phyloP scores from a whole-genome alignment of 1,140 invertebrate genomes.

The Ladona fulva region DNA sequence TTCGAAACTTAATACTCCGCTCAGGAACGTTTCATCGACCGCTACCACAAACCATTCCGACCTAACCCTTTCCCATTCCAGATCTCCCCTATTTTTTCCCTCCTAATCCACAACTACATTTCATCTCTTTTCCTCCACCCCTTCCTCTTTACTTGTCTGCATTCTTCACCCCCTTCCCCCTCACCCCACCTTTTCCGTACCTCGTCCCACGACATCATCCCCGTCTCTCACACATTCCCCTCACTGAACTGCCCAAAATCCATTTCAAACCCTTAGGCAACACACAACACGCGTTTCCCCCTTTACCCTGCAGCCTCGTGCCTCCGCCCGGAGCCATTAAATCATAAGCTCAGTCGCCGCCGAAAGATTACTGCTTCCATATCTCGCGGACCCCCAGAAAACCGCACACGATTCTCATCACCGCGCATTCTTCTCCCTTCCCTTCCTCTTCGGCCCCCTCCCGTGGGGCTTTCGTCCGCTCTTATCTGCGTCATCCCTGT shows the following conservation, averaged over 20 bases:
- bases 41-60: too few relatives aligned
- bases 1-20: too few relatives aligned
- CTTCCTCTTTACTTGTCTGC: too few relatives aligned
- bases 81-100: too few relatives aligned
- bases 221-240: too few relatives aligned
- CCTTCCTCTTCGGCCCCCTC: background rate
- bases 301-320: background rate
- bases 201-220: too few relatives aligned
- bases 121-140: too few relatives aligned
- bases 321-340: background rate
- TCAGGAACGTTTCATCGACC: too few relatives aligned
- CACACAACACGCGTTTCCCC: background rate
- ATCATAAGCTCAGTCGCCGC: conserved; percentile 2
- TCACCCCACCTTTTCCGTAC: too few relatives aligned
- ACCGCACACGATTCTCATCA: background rate
- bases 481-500: background rate
- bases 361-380: conserved; percentile 9
- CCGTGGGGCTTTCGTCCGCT: background rate
- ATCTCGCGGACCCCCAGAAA: background rate
- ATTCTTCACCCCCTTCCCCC: too few relatives aligned
- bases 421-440: background rate
- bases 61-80: too few relatives aligned
- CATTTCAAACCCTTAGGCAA: background rate
- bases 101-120: too few relatives aligned
- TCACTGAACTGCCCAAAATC: background rate